Percentiles rank a stretch among this genome's conserved stretches.
These are phyloP conservation scores for Chaetorhynchus papuensis DNA, from an alignment of 2,113 vertebrate genomes.

Conservation along the genomic window DNA sequence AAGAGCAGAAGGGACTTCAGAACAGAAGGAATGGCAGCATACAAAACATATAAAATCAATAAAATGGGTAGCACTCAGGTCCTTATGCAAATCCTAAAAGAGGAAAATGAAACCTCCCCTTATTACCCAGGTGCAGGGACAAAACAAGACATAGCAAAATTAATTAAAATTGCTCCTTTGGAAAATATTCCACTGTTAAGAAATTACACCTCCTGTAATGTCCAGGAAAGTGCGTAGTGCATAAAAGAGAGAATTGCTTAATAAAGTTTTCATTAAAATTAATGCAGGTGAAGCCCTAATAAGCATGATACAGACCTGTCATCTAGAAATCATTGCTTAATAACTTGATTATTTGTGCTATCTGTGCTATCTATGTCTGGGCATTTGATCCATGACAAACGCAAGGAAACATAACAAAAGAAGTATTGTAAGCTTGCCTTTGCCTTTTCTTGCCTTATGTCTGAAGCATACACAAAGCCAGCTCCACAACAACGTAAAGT, in stretches of 20 bases:
- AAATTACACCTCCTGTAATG: neutral
- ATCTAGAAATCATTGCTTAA: neutral
- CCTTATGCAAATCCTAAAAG: neutral
- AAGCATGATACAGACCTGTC: neutral
- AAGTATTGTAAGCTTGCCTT: neutral
- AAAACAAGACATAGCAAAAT: neutral
- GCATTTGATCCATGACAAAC: neutral
- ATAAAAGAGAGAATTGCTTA: neutral
- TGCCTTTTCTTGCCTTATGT: neutral
- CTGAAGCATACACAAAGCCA: neutral
- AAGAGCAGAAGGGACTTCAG: neutral
- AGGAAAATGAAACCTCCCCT: neutral
- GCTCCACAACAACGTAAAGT: neutral
- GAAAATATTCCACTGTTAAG: neutral
- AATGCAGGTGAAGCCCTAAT: neutral
- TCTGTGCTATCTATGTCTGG: neutral
- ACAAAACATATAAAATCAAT: neutral
- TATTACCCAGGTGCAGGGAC: neutral
- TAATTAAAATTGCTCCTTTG: neutral
- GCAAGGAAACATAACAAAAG: neutral
- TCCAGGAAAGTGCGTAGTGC: rapidly evolving
- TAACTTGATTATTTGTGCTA: neutral
- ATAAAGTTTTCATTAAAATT: neutral
- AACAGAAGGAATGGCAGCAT: neutral
- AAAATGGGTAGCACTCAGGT: neutral